Percentiles rank a stretch among this genome's conserved stretches.
Evolutionary conservation across 2,888 invertebrate genomes (phyloP).

Genomic region (Tanypteryx hageni): DNA sequence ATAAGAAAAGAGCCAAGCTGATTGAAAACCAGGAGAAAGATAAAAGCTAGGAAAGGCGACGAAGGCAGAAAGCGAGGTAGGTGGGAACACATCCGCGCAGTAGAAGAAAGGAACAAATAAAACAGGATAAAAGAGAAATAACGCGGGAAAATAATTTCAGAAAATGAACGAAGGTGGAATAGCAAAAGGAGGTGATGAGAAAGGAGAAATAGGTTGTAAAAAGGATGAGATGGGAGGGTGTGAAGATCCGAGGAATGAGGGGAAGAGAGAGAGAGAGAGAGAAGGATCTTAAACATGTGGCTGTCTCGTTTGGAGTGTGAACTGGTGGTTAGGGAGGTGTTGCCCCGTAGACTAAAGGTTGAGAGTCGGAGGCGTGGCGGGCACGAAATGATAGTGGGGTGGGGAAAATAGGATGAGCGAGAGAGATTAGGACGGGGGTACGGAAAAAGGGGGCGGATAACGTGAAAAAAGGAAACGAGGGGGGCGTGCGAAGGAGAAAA

Average conservation of each 20-base stretch:
- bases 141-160: constrained; percentile 25
- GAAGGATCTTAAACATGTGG: constrained; percentile 52
- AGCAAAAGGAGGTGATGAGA: neutral
- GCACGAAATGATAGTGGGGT: neutral
- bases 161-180: neutral
- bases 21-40: neutral
- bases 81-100: neutral
- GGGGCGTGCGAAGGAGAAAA: constrained; percentile 42
- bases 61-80: neutral
- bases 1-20: neutral
- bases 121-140: neutral
- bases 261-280: neutral
- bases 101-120: neutral
- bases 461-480: constrained; percentile 15
- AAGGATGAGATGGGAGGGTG: constrained; percentile 12
- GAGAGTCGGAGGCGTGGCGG: constrained; percentile 33
- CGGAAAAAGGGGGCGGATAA: constrained; percentile 22
- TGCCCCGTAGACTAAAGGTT: constrained; percentile 1
- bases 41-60: neutral
- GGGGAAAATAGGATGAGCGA: constrained; percentile 1
- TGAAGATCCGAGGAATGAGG: constrained; percentile 29
- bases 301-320: constrained; percentile 63
- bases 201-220: neutral
- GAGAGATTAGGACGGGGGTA: constrained; percentile 26
- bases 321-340: constrained; percentile 63